Evolutionary conservation across 2,797 vertebrate species (phyloP).

Genomic region (Mycteria americana): DNA sequence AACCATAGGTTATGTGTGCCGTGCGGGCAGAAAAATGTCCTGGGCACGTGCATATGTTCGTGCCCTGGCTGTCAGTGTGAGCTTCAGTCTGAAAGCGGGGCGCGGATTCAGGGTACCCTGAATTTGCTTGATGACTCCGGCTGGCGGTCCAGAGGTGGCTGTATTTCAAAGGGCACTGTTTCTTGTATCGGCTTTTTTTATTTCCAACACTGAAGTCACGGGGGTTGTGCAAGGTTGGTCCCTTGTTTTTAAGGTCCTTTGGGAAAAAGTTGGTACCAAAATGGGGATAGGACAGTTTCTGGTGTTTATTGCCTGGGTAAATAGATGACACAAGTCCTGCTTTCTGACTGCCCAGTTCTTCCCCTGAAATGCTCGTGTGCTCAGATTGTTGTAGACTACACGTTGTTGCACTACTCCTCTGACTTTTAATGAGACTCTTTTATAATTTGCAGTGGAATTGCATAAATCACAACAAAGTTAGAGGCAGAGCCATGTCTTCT

Average conservation of each 20-base stretch:
- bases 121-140: not conserved
- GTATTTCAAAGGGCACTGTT: not conserved
- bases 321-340: not conserved
- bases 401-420: not conserved
- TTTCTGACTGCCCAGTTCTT: not conserved
- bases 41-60: rapidly evolving
- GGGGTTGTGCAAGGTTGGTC: not conserved
- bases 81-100: not conserved
- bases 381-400: not conserved
- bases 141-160: not conserved
- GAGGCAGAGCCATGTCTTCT: not conserved
- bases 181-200: not conserved
- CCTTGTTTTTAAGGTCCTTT: not conserved
- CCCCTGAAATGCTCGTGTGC: not conserved
- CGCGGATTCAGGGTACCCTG: not conserved
- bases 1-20: rapidly evolving
- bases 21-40: not conserved
- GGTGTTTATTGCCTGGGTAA: not conserved
- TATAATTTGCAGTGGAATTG: not conserved
- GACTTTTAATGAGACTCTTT: not conserved
- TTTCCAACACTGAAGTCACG: not conserved
- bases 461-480: not conserved
- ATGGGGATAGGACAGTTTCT: not conserved
- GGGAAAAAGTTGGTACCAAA: not conserved
- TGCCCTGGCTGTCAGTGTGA: not conserved